A percentile compares a stretch with the other conserved stretches of the same genome.
Evolutionary conservation across 2,797 vertebrate genomes (phyloP).

Genomic region (Caiman crocodilus): DNA sequence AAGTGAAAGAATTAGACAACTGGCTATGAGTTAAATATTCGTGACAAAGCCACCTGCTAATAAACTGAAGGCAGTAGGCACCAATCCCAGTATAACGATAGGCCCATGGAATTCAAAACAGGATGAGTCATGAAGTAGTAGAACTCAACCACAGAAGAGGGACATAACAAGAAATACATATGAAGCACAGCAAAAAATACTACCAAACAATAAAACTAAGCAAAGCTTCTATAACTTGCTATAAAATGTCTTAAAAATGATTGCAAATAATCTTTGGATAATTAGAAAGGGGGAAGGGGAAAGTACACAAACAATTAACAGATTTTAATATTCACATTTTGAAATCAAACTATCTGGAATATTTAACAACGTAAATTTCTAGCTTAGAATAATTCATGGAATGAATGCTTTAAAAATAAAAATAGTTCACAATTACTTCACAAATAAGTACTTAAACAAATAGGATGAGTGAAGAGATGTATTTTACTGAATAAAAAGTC

Average conservation of each 20-base stretch:
- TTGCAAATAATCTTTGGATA: neutral
- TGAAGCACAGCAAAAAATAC: slow-evolving; percentile 1
- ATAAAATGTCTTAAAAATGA: slow-evolving; percentile 24
- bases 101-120: neutral
- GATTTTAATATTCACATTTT: neutral
- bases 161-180: neutral
- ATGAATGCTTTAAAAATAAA: neutral
- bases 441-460: neutral
- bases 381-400: neutral
- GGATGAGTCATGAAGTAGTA: neutral
- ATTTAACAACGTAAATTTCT: neutral
- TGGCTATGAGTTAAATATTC: neutral
- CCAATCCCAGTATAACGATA: neutral
- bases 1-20: neutral
- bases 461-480: neutral
- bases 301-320: neutral
- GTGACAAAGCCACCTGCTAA: neutral
- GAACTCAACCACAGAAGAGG: neutral
- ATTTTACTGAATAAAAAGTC: neutral
- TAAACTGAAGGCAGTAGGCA: neutral
- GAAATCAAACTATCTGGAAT: neutral
- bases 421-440: neutral
- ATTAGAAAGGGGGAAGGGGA: neutral
- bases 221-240: slow-evolving; percentile 13
- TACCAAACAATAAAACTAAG: neutral